A percentile compares a stretch with the other conserved stretches of the same genome.
Evolutionary conservation across 2,888 invertebrate species (phyloP).

Genomic region (Caenorhabditis auriculariae): DNA sequence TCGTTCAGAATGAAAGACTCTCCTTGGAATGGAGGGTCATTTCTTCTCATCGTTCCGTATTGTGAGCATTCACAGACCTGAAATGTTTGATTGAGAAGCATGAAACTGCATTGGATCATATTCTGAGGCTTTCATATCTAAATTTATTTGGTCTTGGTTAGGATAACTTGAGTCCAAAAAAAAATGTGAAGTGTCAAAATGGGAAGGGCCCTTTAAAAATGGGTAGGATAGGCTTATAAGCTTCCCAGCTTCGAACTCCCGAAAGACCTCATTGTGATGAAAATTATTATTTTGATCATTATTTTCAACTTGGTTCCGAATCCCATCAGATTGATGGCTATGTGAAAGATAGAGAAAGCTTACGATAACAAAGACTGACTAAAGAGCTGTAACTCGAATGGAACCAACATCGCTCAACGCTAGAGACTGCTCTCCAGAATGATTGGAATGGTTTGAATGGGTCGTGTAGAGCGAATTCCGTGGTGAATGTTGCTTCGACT

Average conservation of each 20-base stretch:
- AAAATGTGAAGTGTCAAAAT: too few species aligned
- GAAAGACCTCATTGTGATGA: background rate
- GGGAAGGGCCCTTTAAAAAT: background rate
- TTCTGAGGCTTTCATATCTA: too few species aligned
- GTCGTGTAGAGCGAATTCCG: slow-evolving; percentile 23
- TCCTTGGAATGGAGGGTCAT: slow-evolving; percentile 52
- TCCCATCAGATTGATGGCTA: too few species aligned
- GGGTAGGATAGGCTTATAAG: background rate
- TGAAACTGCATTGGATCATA: too few species aligned
- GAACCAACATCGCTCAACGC: slow-evolving; percentile 31
- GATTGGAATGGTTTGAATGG: slow-evolving; percentile 23
- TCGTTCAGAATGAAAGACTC: slow-evolving; percentile 62
- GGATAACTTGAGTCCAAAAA: background rate
- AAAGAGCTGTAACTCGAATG: background rate
- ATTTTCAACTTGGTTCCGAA: background rate
- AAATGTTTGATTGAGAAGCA: slow-evolving; percentile 12
- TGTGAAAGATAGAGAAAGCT: too few species aligned
- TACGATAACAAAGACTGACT: too few species aligned
- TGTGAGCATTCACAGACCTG: slow-evolving; percentile 45
- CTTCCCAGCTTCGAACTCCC: background rate
- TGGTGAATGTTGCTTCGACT: slow-evolving; percentile 17
- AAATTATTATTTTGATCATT: background rate
- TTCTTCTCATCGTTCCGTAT: slow-evolving; percentile 43
- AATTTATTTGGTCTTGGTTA: background rate
- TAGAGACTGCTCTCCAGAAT: slow-evolving; percentile 25